Base-by-base conservation (phyloP, 2,888 invertebrate species). In the Lepeophtheirus nordmannii region DNA sequence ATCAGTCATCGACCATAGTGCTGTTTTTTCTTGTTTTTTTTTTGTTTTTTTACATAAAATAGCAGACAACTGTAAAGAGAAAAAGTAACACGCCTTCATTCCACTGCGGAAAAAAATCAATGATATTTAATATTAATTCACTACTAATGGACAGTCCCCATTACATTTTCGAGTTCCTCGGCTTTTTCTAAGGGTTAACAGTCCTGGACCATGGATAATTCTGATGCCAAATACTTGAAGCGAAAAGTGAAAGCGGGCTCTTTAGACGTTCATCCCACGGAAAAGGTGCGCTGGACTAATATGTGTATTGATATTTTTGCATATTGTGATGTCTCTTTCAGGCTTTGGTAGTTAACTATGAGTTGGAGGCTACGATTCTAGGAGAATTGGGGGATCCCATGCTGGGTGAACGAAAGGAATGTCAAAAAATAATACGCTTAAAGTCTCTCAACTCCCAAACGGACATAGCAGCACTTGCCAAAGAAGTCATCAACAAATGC, bases 201-300 rank as follows among this genome's bases (percentile, higher is more conserved):
- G 53, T n/a, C 53, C 53, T n/a, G 53, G 17, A 17, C 8, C 53
- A 53, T 53, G 58, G 58, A 39, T 57, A 58, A 65, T n/a, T 37
- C 58, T 14, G 66, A 66, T 30, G 66, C 66, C 8, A 66, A 66
- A 60, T 66, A 66, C 38, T 46, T 66, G 41, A 66, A 66, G 37
- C 59, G 66, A 12, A 66, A 66, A 60, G 82, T 85, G 71, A 82
- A 83, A 77, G 84, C 86, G 68, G 86, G 87, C 62, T 82, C 82
- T 68, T 81, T 91, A 69, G 90, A 92, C 78, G 89, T 89, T 20
- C 91, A 92, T 79, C 89, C 90, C 11, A 85, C 85, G 64, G 85
- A 90, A 73, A 86, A 87, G 73, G 53, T 46, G 30, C 30, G 30
- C n/a, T 30, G 30, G 3, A 30, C 30, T 30, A 5, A 46, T 46